Conservation (phyloP, 92 coral and sea anemone genomes). For the Hydrozoanthus gracilis region DNA sequence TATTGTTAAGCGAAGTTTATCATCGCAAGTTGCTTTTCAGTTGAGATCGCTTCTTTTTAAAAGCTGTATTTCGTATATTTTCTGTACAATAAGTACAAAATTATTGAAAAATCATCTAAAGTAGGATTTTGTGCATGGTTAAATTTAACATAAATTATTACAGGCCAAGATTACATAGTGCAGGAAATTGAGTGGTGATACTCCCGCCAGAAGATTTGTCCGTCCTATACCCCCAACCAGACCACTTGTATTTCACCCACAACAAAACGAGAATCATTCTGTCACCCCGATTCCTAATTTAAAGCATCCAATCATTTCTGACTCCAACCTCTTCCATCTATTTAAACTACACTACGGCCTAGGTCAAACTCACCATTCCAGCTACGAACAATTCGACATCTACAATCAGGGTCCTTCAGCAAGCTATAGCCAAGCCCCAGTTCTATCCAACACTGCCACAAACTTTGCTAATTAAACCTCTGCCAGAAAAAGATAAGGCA, state of each 20-base stretch:
- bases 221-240: not conserved
- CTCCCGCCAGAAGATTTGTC: not conserved
- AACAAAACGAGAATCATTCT: not conserved
- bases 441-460: constrained; percentile 11
- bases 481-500: not conserved
- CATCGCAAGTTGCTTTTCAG: too few relatives aligned
- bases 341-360: not conserved
- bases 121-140: not conserved
- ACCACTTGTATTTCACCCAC: not conserved
- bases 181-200: not conserved
- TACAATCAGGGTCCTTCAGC: not conserved
- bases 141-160: not conserved
- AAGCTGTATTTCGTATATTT: not conserved
- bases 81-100: not conserved
- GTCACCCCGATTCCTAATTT: not conserved
- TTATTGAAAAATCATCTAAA: too few relatives aligned
- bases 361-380: not conserved
- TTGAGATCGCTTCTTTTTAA: too few relatives aligned
- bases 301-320: not conserved
- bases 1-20: too few relatives aligned
- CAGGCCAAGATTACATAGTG: not conserved
- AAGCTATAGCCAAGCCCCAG: not conserved
- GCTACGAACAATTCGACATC: not conserved
- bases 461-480: not conserved
- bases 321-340: not conserved